Evolutionary conservation across 2,797 vertebrate genomes (phyloP).

Genomic region (Delichon dasypus): DNA sequence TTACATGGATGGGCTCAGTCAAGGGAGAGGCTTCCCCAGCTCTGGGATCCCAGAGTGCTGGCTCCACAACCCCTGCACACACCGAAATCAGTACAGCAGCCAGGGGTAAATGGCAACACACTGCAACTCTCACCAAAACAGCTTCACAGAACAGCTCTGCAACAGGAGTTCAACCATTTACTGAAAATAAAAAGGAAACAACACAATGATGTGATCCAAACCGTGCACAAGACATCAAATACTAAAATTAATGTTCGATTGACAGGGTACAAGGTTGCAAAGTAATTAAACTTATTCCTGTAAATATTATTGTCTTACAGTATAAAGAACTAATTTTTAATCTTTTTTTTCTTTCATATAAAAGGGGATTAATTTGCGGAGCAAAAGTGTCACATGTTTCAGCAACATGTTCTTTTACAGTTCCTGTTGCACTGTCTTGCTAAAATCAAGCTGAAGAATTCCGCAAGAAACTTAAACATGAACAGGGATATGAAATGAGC

Average conservation of each 20-base stretch:
- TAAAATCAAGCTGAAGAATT: constrained; percentile 26
- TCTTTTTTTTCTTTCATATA: not conserved
- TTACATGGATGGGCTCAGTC: not conserved
- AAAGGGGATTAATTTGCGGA: constrained; percentile 23
- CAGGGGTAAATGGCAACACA: not conserved
- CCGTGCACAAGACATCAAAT: not conserved
- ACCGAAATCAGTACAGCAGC: accelerated
- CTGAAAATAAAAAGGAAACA: not conserved
- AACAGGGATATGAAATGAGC: constrained; percentile 67
- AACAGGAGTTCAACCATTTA: not conserved
- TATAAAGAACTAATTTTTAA: not conserved
- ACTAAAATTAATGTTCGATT: not conserved
- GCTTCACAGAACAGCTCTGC: not conserved
- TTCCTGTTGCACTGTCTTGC: not conserved
- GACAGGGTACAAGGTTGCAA: not conserved
- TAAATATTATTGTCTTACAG: constrained; percentile 11
- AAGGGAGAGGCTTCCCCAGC: not conserved
- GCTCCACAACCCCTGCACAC: not conserved
- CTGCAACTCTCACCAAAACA: not conserved
- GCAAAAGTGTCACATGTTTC: constrained; percentile 10
- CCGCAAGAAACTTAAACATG: not conserved
- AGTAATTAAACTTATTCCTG: not conserved
- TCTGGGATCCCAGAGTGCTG: accelerated
- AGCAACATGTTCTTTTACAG: constrained; percentile 8
- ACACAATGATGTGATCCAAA: not conserved